Evolutionary conservation across 1,140 invertebrate species (phyloP), one percentile per base, ranked within the genome.

Genomic region (Trachymyrmex septentrionalis): DNA sequence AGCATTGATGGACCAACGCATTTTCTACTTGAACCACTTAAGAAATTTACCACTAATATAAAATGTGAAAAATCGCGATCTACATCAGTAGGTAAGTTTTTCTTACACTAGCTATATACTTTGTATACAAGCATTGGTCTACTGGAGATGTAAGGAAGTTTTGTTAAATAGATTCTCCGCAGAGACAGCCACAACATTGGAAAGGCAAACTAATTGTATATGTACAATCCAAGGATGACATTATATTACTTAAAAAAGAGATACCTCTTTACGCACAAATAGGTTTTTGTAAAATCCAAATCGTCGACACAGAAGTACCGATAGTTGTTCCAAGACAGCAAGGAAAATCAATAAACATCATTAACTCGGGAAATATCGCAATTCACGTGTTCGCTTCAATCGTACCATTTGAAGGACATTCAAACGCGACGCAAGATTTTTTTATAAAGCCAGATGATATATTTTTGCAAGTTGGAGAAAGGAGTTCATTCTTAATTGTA

Each of bases 221-320:
- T 27, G 81, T 93, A 34, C 72, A 81, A 89, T 86, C 78, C 59
- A 66, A 78, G 53, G 21, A 67, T 10, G 91, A 91, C 24, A 71
- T 92, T 21, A 86, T 86, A 59, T 44, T 92, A 30, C 27, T 92
- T n/a, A 86, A 92, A 2, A 88, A 89, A 66, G 93, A 94, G 90
- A 71, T 95, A 30, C n/a, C 86, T 34, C 89, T 95, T 6, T 77
- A 73, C 14, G 94, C 91, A 50, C 88, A 87, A 38, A 92, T 93
- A 30, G 93, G 93, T 10, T 87, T 78, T 63, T 92, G 86, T 30
- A 93, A 93, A 88, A 91, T 95, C 34, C 91, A 93, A 78, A 48
- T 91, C 4, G 73, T 93, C n/a, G 91, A 94, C 38, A 92, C 91
- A 16, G 81, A 90, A 4, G 7, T 92, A 44, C 94, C 94, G 16